Conservation (phyloP, 2,113 vertebrate genomes). For the Diphyllodes magnificus region DNA sequence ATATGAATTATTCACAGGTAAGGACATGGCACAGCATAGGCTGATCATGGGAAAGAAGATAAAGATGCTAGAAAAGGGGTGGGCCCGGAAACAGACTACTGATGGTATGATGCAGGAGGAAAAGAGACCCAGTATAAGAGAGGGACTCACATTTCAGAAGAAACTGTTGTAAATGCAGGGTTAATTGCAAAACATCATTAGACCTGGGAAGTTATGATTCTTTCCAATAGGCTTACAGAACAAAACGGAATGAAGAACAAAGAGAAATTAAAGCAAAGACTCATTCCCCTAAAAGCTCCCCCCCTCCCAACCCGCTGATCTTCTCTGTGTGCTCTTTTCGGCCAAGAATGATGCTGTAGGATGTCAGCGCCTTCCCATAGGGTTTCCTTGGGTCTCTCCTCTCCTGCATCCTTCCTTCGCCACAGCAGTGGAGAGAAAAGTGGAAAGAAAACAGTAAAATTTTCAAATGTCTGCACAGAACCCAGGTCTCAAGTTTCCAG, state of each 20-base stretch:
- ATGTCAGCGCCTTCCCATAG: slow-evolving; percentile 25
- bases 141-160: slow-evolving; percentile 12
- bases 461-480: not conserved
- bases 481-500: not conserved
- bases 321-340: slow-evolving; percentile 7
- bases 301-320: slow-evolving; percentile 46
- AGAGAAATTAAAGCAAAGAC: slow-evolving; percentile 68
- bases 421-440: not conserved
- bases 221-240: slow-evolving; percentile 57
- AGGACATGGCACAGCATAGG: not conserved
- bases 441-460: not conserved
- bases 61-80: not conserved
- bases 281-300: slow-evolving; percentile 50
- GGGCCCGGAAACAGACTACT: not conserved
- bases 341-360: slow-evolving; percentile 43
- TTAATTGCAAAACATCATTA: slow-evolving; percentile 34
- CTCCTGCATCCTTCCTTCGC: slow-evolving; percentile 37
- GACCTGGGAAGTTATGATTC: slow-evolving; percentile 4
- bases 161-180: slow-evolving; percentile 43
- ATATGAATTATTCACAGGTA: rapidly evolving
- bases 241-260: slow-evolving; percentile 51
- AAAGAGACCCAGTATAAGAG: not conserved
- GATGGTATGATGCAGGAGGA: not conserved
- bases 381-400: slow-evolving; percentile 44
- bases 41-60: not conserved